phyloP scores from a whole-genome alignment of 2,113 vertebrate species.

The Sebastes schlegelii region DNA sequence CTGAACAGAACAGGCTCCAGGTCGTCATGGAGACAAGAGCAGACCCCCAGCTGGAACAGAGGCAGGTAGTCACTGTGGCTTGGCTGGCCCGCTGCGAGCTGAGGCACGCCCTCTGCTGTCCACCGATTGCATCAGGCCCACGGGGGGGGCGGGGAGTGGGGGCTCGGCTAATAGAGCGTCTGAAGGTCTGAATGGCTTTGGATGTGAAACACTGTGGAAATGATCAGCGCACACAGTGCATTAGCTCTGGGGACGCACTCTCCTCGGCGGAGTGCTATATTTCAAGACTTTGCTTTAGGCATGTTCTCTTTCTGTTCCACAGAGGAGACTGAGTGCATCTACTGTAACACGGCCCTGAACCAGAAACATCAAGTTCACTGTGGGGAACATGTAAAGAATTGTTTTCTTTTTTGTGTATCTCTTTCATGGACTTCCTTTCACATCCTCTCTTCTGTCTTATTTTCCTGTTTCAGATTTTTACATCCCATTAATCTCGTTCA shows the following conservation, averaged over 20 bases:
- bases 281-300: slow-evolving; percentile 68
- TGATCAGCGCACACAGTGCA: slow-evolving; percentile 38
- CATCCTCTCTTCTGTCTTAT: slow-evolving; percentile 1
- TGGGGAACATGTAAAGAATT: slow-evolving; percentile 13
- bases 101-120: slow-evolving; percentile 76
- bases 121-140: slow-evolving; percentile 36
- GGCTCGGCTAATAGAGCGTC: slow-evolving; percentile 18
- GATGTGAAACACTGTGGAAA: slow-evolving; percentile 60
- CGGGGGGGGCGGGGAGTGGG: not conserved
- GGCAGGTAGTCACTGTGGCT: slow-evolving; percentile 77
- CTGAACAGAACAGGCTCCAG: slow-evolving; percentile 77
- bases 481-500: slow-evolving; percentile 26
- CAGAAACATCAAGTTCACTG: slow-evolving; percentile 48
- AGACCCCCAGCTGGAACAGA: slow-evolving; percentile 75
- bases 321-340: slow-evolving; percentile 57
- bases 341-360: slow-evolving; percentile 33
- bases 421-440: not conserved
- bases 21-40: slow-evolving; percentile 83
- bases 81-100: slow-evolving; percentile 61
- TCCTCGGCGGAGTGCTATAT: slow-evolving; percentile 54
- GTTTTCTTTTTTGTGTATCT: not conserved
- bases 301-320: slow-evolving; percentile 58
- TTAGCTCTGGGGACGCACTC: slow-evolving; percentile 50
- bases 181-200: slow-evolving; percentile 48
- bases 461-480: slow-evolving; percentile 19